phyloP scores from a whole-genome alignment of 2,113 vertebrate species.

The Theristicus caerulescens region DNA sequence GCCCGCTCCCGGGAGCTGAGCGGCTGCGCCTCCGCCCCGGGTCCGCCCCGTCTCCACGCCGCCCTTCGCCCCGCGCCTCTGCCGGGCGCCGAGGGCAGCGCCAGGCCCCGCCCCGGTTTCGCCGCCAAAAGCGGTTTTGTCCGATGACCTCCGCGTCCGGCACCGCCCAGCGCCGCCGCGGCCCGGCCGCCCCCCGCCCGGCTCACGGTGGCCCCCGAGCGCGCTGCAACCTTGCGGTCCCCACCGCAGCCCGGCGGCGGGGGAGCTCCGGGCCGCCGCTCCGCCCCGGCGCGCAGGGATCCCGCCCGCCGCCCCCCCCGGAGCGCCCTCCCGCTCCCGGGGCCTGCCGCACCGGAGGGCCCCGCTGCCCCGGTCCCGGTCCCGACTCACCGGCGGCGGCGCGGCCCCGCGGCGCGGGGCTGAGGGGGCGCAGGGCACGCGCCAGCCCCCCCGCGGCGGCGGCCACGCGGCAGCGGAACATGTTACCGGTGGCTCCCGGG shows the following conservation, averaged over 20 bases:
- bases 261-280: not conserved
- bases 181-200: too few species aligned
- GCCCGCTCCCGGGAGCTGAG: not conserved
- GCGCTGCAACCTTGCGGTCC: not conserved
- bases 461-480: constrained; percentile 16
- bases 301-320: not conserved
- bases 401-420: not conserved
- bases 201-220: too few species aligned
- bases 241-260: not conserved
- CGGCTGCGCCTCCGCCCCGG: not conserved
- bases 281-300: too few species aligned
- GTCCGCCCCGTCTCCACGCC: not conserved
- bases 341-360: not conserved
- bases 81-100: too few species aligned
- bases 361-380: not conserved
- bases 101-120: not conserved
- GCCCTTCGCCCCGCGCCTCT: too few species aligned
- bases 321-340: too few species aligned
- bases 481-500: not conserved
- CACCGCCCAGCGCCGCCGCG: not conserved
- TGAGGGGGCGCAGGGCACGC: not conserved
- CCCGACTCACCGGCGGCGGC: not conserved
- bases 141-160: not conserved
- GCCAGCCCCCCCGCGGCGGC: not conserved
- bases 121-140: not conserved